phyloP scores from a whole-genome alignment of 1,140 invertebrate species.

The Triops cancriformis region DNA sequence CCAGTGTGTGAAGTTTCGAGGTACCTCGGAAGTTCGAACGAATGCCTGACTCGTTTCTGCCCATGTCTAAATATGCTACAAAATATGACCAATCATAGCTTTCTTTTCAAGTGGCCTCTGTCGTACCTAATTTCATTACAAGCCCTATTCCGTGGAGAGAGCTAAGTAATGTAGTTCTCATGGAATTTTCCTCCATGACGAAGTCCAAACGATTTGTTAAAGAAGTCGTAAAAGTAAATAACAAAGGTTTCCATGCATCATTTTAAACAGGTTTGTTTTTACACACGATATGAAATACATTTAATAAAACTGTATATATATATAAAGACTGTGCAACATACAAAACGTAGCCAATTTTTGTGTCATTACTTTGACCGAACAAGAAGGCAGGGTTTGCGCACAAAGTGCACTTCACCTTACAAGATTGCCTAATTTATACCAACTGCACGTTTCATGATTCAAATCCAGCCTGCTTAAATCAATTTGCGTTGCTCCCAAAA shows the following conservation, averaged over 20 bases:
- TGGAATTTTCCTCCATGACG: too few relatives aligned
- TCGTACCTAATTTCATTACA: too few relatives aligned
- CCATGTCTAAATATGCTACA: too few relatives aligned
- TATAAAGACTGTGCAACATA: background rate
- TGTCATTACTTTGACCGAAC: background rate
- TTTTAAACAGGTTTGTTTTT: background rate
- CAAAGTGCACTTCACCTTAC: conserved; percentile 19
- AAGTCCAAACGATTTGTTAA: background rate
- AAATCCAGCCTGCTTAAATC: conserved; percentile 58
- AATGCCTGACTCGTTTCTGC: too few relatives aligned
- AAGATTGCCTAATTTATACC: conserved; percentile 61
- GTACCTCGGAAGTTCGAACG: too few relatives aligned
- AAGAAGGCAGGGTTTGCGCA: background rate
- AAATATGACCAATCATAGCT: too few relatives aligned
- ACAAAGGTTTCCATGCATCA: background rate
- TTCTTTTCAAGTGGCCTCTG: too few relatives aligned
- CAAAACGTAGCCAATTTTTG: background rate
- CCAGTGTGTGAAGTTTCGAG: too few relatives aligned
- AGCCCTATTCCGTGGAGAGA: too few relatives aligned
- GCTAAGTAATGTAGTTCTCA: too few relatives aligned
- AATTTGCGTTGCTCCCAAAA: conserved; percentile 78
- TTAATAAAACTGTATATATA: background rate
- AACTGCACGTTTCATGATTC: conserved; percentile 63
- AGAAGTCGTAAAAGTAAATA: background rate
- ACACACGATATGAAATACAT: background rate